These are phyloP conservation scores for Melanaphis sacchari DNA, from an alignment of 1,140 invertebrate genomes.

Conservation along the genomic window DNA sequence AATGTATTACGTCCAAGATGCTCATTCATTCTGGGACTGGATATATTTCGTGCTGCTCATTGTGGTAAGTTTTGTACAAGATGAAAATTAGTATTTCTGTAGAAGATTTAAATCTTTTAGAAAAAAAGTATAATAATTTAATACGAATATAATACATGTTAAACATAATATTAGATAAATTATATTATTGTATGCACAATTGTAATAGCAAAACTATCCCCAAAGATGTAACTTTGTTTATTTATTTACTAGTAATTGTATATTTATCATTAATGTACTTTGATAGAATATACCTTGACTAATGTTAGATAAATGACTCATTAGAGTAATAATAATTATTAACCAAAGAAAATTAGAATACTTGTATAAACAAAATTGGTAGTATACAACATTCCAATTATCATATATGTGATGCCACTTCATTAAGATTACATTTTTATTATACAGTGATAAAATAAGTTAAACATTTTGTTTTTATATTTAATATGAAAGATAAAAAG, in stretches of 20 bases:
- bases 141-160: neutral
- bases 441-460: too few relatives aligned
- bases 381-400: too few relatives aligned
- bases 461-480: too few relatives aligned
- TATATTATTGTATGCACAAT: neutral
- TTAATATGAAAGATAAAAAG: too few relatives aligned
- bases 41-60: conserved; percentile 99
- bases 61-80: conserved; percentile 80
- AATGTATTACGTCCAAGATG: conserved; percentile 99
- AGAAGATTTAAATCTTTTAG: neutral
- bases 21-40: conserved; percentile 99
- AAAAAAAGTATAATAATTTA: neutral
- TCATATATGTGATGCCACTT: too few relatives aligned
- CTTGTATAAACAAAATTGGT: too few relatives aligned
- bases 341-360: too few relatives aligned
- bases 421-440: too few relatives aligned
- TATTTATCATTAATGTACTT: neutral
- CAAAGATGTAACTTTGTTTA: neutral
- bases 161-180: too few relatives aligned
- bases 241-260: neutral
- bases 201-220: neutral
- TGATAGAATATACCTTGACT: too few relatives aligned
- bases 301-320: too few relatives aligned
- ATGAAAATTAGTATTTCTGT: neutral
- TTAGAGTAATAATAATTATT: too few relatives aligned